Evolutionary conservation across 1,140 invertebrate genomes (phyloP), one percentile per base, ranked within the genome.

Genomic region (Paracyclopina nana): DNA sequence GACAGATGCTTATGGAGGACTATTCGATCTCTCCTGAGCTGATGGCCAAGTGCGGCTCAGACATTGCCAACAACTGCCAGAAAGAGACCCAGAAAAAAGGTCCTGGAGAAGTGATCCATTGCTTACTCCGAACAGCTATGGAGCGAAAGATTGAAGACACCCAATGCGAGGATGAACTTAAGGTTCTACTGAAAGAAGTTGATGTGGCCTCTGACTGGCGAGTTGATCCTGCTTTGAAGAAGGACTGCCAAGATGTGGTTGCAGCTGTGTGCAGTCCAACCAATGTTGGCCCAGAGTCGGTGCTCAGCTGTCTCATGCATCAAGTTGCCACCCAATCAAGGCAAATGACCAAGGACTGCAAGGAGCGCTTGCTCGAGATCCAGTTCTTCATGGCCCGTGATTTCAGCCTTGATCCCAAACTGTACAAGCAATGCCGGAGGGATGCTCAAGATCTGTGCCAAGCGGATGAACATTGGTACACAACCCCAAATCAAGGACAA

Each of bases 381-480:
- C 90, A 97, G 60, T 97, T 92, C 63, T 98, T 98, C 67, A 75
- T 96, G 44, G 79, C 85, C 0, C 73, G 92, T 57, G 85, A 96
- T 68, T 97, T 86, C 59, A 85, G 82, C 60, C 64, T 97, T 38
- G 91, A 97, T 69, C 78, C 83, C 0, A 77, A 80, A 53, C 67
- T 97, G 12, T 96, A 87, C 60, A 74, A 73, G 59, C 75, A 78
- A 9, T 98, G 92, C 62, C 80, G 77, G 58, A 72, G 76, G 42
- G 87, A 96, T 68, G 90, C 91, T 3, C 68, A 75, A 2, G 73
- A 71, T 29, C 68, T 80, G 30, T 96, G 92, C 62, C 73, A 80
- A 58, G 84, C 82, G 0, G 76, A 74, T 55, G 70, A 72, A 25
- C 72, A 77, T 30, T 94, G 88, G 86, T 68, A 75, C 45, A 74